A percentile compares a stretch with the other conserved stretches of the same genome.
Evolutionary conservation across 2,888 invertebrate species (phyloP).

Genomic region (Dynastes maya): DNA sequence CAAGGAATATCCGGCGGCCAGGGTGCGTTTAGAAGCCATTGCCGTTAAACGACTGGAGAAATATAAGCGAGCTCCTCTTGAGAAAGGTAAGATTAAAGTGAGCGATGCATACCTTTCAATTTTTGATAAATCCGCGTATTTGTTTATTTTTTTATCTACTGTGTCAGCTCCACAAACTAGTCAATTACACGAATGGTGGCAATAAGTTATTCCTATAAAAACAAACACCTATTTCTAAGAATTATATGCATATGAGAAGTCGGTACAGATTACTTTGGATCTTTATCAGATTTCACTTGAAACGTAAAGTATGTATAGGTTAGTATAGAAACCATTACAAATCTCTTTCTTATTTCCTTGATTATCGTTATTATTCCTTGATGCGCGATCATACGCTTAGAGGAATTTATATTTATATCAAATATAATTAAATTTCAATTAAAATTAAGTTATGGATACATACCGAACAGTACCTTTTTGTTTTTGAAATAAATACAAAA

Average conservation of each 20-base stretch:
- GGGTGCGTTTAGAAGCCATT: constrained; percentile 96
- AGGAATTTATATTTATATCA: background rate
- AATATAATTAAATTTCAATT: too few species aligned
- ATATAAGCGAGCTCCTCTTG: constrained; percentile 94
- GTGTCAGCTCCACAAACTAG: background rate
- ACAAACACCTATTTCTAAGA: too few species aligned
- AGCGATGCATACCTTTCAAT: constrained; percentile 36
- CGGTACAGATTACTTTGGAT: too few species aligned
- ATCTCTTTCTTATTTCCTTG: too few species aligned
- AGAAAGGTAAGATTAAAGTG: constrained; percentile 81
- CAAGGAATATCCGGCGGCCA: constrained; percentile 94
- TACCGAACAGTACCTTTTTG: too few species aligned
- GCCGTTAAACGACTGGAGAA: constrained; percentile 98
- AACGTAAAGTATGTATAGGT: too few species aligned
- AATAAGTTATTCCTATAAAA: background rate
- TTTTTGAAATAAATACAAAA: too few species aligned
- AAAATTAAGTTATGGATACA: too few species aligned
- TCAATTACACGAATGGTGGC: constrained; percentile 1
- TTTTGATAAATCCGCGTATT: constrained; percentile 23
- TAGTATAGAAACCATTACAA: too few species aligned
- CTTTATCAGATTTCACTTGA: too few species aligned
- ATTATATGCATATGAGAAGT: too few species aligned
- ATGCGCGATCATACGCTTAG: background rate
- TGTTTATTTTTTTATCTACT: constrained; percentile 9
- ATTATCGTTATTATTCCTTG: too few species aligned